Conservation (phyloP, 2,113 vertebrate species). For the Paratilapia polleni region DNA sequence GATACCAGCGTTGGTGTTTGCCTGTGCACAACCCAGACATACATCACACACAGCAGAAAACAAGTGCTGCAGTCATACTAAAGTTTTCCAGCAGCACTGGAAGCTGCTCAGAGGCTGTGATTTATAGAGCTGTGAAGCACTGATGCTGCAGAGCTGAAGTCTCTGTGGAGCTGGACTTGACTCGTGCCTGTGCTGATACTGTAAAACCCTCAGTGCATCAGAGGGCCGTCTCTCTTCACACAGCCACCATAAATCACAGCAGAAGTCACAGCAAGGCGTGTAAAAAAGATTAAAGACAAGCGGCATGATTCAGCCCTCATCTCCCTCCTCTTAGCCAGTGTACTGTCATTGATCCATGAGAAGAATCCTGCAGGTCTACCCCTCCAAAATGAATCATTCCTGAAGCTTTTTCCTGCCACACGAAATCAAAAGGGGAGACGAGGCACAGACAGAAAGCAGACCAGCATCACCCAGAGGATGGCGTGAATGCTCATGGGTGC, state of each 20-base stretch:
- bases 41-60: neutral
- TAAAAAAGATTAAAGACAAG: constrained; percentile 47
- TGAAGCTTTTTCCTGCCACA: neutral
- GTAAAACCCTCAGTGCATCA: constrained; percentile 18
- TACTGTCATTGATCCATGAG: neutral
- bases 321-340: neutral
- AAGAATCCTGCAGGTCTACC: neutral
- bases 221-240: neutral
- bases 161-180: constrained; percentile 20
- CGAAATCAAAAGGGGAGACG: constrained; percentile 7
- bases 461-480: neutral
- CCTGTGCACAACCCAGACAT: neutral
- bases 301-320: neutral
- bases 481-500: neutral
- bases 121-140: constrained; percentile 29
- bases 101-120: neutral
- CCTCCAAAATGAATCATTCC: constrained; percentile 14
- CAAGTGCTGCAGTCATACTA: neutral
- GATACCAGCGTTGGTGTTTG: neutral
- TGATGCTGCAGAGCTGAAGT: neutral
- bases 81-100: constrained; percentile 8
- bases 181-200: constrained; percentile 14
- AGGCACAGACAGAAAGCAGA: neutral
- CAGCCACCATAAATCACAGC: constrained; percentile 4
- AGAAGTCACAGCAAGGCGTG: neutral